These are phyloP conservation scores for Diplazon laetatorius DNA, from an alignment of 2,888 invertebrate genomes.

Conservation along the genomic window DNA sequence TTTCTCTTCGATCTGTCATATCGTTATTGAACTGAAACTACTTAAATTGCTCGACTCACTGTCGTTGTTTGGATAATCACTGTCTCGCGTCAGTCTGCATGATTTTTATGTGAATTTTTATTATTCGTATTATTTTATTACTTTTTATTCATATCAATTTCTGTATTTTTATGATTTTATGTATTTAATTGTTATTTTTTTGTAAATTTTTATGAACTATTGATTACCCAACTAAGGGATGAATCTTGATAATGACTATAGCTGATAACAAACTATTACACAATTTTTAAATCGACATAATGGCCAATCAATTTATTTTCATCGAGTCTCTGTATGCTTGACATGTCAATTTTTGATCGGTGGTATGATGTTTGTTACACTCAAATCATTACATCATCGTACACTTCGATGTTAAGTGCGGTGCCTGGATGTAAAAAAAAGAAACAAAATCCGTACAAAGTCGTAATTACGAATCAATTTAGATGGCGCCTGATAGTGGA, in stretches of 20 bases:
- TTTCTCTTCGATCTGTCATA: background rate
- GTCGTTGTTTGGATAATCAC: conserved; percentile 26
- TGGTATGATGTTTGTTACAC: background rate
- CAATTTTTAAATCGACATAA: background rate
- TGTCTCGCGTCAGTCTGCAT: background rate
- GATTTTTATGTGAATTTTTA: no score
- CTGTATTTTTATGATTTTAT: no score
- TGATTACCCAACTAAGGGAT: background rate
- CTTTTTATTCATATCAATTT: no score
- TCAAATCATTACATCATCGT: background rate
- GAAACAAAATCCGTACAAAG: no score
- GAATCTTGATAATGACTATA: no score
- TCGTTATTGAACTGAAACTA: conserved; percentile 32
- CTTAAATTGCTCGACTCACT: conserved; percentile 27
- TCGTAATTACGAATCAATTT: background rate
- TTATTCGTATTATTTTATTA: no score
- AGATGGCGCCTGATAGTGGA: no score
- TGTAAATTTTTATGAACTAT: background rate
- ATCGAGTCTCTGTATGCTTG: background rate
- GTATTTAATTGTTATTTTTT: background rate
- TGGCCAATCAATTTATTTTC: background rate
- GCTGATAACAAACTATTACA: background rate
- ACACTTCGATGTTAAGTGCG: background rate
- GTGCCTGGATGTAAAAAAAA: background rate
- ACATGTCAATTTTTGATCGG: background rate